These are phyloP conservation scores for Prorops nasuta DNA, from an alignment of 1,140 invertebrate species.

Conservation along the genomic window DNA sequence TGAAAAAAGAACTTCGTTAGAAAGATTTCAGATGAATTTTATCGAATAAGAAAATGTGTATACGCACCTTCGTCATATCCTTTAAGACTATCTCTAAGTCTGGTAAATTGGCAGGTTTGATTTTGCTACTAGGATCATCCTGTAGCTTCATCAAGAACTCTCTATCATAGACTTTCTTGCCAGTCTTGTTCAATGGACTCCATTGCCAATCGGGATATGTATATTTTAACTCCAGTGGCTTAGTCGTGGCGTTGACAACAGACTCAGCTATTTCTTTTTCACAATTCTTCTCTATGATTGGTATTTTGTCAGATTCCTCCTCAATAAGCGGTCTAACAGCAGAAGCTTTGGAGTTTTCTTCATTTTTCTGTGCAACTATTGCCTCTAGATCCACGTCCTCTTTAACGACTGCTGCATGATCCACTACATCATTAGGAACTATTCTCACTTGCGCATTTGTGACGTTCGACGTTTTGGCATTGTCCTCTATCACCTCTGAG, in stretches of 20 bases:
- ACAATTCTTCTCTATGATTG: constrained; percentile 27
- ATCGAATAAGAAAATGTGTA: no score
- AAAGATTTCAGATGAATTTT: no score
- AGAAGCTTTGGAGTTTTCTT: constrained; percentile 54
- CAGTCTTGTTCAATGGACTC: constrained; percentile 78
- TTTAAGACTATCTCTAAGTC: constrained; percentile 62
- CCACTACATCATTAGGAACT: constrained; percentile 42
- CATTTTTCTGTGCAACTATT: constrained; percentile 55
- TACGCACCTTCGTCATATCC: constrained; percentile 52
- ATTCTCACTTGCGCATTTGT: constrained; percentile 21
- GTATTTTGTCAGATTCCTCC: constrained; percentile 12
- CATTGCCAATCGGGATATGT: constrained; percentile 72
- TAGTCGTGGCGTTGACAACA: not conserved
- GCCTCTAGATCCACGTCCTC: constrained; percentile 37
- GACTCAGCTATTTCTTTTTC: not conserved
- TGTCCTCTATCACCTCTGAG: constrained; percentile 31
- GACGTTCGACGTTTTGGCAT: constrained; percentile 15
- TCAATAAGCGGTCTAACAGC: constrained; percentile 23
- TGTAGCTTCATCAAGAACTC: constrained; percentile 76
- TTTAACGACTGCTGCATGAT: constrained; percentile 32
- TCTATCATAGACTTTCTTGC: constrained; percentile 79
- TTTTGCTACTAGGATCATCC: constrained; percentile 68
- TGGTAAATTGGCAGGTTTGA: constrained; percentile 70
- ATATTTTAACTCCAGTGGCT: constrained; percentile 37
- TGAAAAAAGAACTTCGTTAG: no score